phyloP scores from a whole-genome alignment of 2,888 invertebrate genomes.

The Archips xylosteana region DNA sequence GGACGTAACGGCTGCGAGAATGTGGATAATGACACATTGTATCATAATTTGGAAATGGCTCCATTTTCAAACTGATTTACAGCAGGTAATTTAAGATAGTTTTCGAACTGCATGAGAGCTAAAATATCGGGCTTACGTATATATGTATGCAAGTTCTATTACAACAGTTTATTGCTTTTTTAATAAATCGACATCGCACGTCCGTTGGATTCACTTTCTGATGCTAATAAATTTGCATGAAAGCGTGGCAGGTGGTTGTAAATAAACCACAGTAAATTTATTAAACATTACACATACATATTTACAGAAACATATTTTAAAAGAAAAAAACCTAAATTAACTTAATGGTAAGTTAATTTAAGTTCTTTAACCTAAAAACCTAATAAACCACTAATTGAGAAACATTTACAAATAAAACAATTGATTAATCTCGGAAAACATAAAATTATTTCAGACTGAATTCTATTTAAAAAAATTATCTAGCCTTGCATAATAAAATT shows the following conservation, averaged over 20 bases:
- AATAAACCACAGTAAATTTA: too few species aligned
- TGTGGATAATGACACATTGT: slow-evolving; percentile 17
- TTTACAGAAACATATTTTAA: too few species aligned
- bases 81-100: not conserved
- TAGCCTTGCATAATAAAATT: too few species aligned
- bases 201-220: not conserved
- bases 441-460: not conserved
- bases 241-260: not conserved
- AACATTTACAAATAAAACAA: not conserved
- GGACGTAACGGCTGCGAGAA: slow-evolving; percentile 18
- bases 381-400: not conserved
- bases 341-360: too few species aligned
- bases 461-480: too few species aligned
- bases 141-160: not conserved
- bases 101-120: not conserved
- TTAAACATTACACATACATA: too few species aligned
- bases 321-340: too few species aligned
- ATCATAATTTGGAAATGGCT: slow-evolving; percentile 15
- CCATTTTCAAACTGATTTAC: not conserved
- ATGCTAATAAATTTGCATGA: not conserved
- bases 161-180: not conserved
- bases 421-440: not conserved
- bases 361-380: too few species aligned
- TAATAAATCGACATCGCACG: not conserved
- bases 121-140: not conserved